Evolutionary conservation across 37 sponge, comb jelly and placozoan species (phyloP).

Genomic region (Oscarella lobularis): DNA sequence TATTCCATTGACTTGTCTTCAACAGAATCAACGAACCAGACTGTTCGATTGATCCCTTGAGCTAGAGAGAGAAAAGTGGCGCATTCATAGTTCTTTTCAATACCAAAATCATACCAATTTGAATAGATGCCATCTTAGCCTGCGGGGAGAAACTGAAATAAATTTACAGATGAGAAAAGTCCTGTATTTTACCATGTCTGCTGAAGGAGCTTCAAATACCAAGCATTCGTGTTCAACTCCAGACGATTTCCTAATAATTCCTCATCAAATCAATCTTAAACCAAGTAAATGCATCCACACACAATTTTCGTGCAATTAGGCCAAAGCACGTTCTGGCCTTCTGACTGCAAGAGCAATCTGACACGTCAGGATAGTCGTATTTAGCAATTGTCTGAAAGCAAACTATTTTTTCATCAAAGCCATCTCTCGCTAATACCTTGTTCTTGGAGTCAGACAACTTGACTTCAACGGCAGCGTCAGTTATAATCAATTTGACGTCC

Average conservation of each 20-base stretch:
- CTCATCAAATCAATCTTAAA: too few species aligned
- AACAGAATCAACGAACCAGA: background rate
- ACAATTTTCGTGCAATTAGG: background rate
- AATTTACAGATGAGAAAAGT: too few species aligned
- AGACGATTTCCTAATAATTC: background rate
- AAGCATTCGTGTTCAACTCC: background rate
- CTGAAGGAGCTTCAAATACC: slow-evolving; percentile 1
- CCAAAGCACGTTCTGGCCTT: background rate
- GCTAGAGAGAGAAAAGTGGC: too few species aligned
- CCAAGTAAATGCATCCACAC: background rate
- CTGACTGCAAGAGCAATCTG: background rate
- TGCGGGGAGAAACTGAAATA: too few species aligned
- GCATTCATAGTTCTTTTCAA: too few species aligned
- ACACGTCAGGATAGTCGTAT: background rate
- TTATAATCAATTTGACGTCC: background rate
- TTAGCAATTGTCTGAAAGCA: background rate
- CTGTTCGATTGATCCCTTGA: background rate
- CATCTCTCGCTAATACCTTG: background rate
- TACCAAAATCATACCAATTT: too few species aligned
- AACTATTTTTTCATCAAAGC: background rate
- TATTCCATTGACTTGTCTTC: too few species aligned
- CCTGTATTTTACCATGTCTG: background rate
- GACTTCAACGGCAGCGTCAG: background rate
- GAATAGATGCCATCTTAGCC: too few species aligned
- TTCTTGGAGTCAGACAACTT: background rate